Evolutionary conservation across 2,797 vertebrate species (phyloP).

Genomic region (Pogoniulus pusillus): DNA sequence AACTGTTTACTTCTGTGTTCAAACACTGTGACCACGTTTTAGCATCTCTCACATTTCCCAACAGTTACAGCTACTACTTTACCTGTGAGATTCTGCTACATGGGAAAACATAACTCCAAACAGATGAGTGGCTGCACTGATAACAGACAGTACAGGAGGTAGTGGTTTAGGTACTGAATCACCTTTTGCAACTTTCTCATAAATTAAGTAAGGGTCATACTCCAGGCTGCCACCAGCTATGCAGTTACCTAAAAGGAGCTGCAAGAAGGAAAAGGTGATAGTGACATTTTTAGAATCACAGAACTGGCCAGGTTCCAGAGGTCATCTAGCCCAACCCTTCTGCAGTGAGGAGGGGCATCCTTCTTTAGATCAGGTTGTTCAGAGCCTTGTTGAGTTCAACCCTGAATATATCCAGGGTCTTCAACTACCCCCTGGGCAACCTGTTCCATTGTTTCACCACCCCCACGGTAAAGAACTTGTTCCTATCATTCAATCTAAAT

Average conservation of each 20-base stretch:
- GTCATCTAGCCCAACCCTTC: too few species aligned
- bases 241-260: constrained; percentile 82
- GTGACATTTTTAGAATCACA: neutral
- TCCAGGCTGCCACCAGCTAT: constrained; percentile 86
- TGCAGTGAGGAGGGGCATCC: too few species aligned
- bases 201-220: constrained; percentile 86
- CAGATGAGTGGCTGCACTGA: constrained; percentile 79
- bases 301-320: too few species aligned
- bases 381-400: too few species aligned
- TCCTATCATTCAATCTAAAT: too few species aligned
- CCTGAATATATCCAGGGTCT: too few species aligned
- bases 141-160: constrained; percentile 79
- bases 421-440: too few species aligned
- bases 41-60: neutral
- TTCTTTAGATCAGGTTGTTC: too few species aligned
- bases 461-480: too few species aligned
- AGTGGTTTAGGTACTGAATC: constrained; percentile 83
- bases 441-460: too few species aligned
- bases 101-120: constrained; percentile 87
- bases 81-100: constrained; percentile 87
- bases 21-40: neutral
- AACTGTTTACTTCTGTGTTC: neutral
- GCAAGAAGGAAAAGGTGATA: neutral
- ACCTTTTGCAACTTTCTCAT: constrained; percentile 72
- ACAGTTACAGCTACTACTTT: constrained; percentile 7